These are phyloP conservation scores for Lepidocyrtoides sp. DNA, from an alignment of 2,888 invertebrate genomes.

Conservation along the genomic window DNA sequence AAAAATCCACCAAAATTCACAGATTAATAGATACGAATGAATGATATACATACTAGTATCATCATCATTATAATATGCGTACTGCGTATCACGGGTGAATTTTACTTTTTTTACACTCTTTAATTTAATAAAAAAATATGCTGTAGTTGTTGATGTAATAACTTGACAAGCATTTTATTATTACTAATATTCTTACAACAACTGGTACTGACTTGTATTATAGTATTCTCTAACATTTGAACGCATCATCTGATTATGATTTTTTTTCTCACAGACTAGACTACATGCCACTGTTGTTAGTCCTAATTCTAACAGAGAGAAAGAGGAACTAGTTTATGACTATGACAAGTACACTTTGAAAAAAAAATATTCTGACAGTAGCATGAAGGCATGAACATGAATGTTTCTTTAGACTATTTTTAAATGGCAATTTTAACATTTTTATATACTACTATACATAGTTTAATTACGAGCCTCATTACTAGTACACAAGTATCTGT, in stretches of 20 bases:
- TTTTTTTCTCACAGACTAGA: slow-evolving; percentile 38
- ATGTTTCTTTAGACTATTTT: background rate
- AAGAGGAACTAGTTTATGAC: background rate
- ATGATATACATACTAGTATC: too few species aligned
- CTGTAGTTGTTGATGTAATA: background rate
- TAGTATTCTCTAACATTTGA: background rate
- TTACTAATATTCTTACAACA: background rate
- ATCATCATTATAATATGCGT: too few species aligned
- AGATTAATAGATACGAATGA: too few species aligned
- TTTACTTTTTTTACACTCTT: slow-evolving; percentile 20
- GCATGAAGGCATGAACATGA: background rate
- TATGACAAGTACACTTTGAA: background rate
- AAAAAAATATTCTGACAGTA: background rate
- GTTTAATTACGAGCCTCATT: slow-evolving; percentile 46
- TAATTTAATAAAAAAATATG: background rate
- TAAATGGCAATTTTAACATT: slow-evolving; percentile 19
- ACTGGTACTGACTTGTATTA: slow-evolving; percentile 17
- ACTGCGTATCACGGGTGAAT: background rate
- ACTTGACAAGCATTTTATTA: slow-evolving; percentile 31
- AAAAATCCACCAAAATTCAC: slow-evolving; percentile 41
- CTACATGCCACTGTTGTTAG: background rate
- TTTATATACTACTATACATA: background rate
- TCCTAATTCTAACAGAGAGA: background rate
- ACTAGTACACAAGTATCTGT: too few species aligned
- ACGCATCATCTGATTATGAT: slow-evolving; percentile 20